Evolutionary conservation across 2,888 invertebrate genomes (phyloP).

Genomic region (Heteromyza rotundicornis): DNA sequence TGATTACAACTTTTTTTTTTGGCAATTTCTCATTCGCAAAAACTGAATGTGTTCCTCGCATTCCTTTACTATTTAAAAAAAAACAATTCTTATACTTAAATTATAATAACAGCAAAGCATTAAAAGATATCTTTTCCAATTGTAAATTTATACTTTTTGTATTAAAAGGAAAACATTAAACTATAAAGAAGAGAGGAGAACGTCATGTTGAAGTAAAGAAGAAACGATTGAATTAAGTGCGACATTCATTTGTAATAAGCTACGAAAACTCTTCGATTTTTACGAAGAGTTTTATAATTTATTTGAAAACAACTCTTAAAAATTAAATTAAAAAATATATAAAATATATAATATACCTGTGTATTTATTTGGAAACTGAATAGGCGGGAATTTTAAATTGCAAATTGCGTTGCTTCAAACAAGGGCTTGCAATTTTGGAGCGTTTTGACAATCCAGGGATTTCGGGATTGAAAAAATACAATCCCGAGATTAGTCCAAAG

Average conservation of each 20-base stretch:
- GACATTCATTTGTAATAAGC: slow-evolving; percentile 32
- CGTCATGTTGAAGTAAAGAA: neutral
- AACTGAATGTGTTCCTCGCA: slow-evolving; percentile 39
- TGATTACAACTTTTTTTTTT: slow-evolving; percentile 29
- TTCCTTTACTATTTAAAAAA: slow-evolving; percentile 25
- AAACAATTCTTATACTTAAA: slow-evolving; percentile 4
- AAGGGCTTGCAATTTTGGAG: too few relatives aligned
- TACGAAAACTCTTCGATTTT: slow-evolving; percentile 56
- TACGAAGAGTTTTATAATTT: slow-evolving; percentile 58
- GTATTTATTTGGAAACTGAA: too few relatives aligned
- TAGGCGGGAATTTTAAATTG: too few relatives aligned
- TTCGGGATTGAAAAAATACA: too few relatives aligned
- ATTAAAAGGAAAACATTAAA: neutral
- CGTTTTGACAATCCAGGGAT: too few relatives aligned
- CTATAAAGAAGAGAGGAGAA: neutral
- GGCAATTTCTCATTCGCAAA: slow-evolving; percentile 25
- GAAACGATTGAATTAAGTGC: too few relatives aligned
- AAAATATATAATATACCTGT: too few relatives aligned
- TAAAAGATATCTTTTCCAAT: slow-evolving; percentile 1
- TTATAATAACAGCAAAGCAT: neutral
- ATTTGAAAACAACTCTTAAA: slow-evolving; percentile 43
- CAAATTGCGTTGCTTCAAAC: too few relatives aligned
- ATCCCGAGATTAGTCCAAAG: too few relatives aligned
- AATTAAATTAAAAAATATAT: slow-evolving; percentile 32
- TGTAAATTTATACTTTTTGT: slow-evolving; percentile 11